phyloP scores from a whole-genome alignment of 1,140 invertebrate genomes.

The Drosophila chauvacae region DNA sequence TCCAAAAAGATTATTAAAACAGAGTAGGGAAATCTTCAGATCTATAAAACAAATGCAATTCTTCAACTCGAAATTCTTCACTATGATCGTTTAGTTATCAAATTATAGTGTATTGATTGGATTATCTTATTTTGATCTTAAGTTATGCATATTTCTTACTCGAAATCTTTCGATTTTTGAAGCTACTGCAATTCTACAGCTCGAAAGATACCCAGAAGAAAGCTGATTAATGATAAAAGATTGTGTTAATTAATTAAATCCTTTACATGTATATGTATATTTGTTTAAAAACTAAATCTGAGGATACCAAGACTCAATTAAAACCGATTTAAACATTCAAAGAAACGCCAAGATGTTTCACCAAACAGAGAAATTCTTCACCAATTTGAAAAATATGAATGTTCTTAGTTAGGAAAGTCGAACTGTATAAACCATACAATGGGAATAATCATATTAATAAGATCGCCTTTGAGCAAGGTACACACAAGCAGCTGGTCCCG shows the following conservation, averaged over 20 bases:
- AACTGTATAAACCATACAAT: constrained; percentile 55
- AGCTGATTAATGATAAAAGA: no score
- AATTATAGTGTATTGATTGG: no score
- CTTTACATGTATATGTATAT: no score
- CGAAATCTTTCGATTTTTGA: background rate
- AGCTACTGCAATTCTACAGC: background rate
- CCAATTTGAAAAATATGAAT: background rate
- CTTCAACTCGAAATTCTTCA: background rate
- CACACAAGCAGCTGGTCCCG: constrained; percentile 31
- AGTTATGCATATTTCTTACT: background rate
- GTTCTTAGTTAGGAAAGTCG: constrained; percentile 61
- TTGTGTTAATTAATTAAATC: no score
- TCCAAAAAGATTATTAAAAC: background rate
- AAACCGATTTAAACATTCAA: background rate
- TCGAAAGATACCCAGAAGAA: background rate
- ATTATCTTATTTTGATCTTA: no score
- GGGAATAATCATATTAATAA: constrained; percentile 72
- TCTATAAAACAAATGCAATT: background rate
- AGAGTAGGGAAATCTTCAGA: background rate
- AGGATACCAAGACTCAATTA: no score
- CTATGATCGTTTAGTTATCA: no score
- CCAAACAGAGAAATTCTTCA: background rate
- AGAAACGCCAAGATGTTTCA: background rate
- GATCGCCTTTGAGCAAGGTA: constrained; percentile 72
- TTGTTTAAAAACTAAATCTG: no score